Percentiles rank a stretch among this genome's conserved stretches.
Conservation (phyloP, 2,113 vertebrate genomes). For the Marcusenius ussheri region DNA sequence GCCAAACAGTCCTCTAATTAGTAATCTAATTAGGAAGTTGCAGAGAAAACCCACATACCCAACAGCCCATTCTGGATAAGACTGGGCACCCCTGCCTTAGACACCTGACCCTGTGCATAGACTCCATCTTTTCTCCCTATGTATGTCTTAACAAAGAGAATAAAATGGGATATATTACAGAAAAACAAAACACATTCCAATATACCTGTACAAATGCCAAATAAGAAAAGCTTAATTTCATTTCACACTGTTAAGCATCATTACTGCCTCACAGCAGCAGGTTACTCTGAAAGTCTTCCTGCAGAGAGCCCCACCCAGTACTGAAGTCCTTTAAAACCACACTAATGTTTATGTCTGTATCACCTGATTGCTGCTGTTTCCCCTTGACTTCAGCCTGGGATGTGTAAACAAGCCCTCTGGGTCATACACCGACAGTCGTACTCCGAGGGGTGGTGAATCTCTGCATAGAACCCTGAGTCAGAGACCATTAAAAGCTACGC, state of each 20-base stretch:
- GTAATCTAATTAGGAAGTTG: background rate
- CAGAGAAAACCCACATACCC: background rate
- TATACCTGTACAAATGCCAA: background rate
- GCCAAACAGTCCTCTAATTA: background rate
- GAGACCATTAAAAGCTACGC: background rate
- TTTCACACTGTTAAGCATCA: constrained; percentile 33
- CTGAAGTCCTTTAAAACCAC: constrained; percentile 19
- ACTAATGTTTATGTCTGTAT: background rate
- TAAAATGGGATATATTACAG: background rate
- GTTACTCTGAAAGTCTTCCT: constrained; percentile 21
- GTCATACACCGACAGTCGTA: background rate
- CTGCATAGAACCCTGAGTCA: background rate
- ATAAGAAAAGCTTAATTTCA: constrained; percentile 23
- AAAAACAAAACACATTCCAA: background rate
- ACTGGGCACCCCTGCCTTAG: background rate
- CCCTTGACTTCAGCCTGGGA: background rate
- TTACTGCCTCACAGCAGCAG: constrained; percentile 30
- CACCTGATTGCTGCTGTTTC: background rate
- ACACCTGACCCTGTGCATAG: background rate
- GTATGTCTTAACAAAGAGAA: background rate
- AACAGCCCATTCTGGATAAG: background rate
- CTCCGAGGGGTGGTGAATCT: background rate
- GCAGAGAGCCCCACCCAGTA: constrained; percentile 11
- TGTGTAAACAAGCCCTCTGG: background rate
- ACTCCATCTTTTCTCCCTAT: background rate